phyloP scores from a whole-genome alignment of 2,888 invertebrate species.

The Subacronicta megacephala region DNA sequence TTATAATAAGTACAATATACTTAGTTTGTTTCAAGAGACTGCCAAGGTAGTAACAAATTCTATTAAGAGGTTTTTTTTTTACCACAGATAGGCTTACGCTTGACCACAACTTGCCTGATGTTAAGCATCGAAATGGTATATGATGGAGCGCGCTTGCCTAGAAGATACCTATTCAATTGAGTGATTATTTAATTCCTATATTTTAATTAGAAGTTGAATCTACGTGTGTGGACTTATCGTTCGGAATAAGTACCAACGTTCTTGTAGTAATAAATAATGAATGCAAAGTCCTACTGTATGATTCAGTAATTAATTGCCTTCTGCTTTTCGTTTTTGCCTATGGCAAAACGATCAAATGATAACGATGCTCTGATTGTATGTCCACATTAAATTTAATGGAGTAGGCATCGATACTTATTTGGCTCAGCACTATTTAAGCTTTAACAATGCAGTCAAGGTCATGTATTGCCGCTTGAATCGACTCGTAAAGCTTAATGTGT shows the following conservation, averaged over 20 bases:
- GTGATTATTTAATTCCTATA: slow-evolving; percentile 13
- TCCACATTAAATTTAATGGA: slow-evolving; percentile 9
- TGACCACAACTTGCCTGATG: no score
- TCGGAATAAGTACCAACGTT: no score
- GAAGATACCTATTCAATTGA: no score
- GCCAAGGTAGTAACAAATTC: not conserved
- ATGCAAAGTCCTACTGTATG: slow-evolving; percentile 16
- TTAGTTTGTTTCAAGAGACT: not conserved
- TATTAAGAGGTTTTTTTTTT: no score
- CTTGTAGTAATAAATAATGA: not conserved
- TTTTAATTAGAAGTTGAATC: not conserved
- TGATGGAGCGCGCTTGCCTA: no score
- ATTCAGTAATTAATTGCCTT: slow-evolving; percentile 29
- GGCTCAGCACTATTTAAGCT: slow-evolving; percentile 28
- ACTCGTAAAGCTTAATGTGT: slow-evolving; percentile 4
- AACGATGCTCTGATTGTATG: slow-evolving; percentile 41
- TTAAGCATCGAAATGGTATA: no score
- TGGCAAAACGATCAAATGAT: slow-evolving; percentile 47
- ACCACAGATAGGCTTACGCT: no score
- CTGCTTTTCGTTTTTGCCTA: slow-evolving; percentile 34
- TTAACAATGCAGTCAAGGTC: slow-evolving; percentile 27
- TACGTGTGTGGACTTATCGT: slow-evolving; percentile 10
- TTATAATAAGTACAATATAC: no score
- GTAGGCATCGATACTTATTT: slow-evolving; percentile 34
- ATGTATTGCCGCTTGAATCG: slow-evolving; percentile 7